Base-by-base conservation (phyloP, 2,113 vertebrate genomes). In the Hemicordylus capensis region DNA sequence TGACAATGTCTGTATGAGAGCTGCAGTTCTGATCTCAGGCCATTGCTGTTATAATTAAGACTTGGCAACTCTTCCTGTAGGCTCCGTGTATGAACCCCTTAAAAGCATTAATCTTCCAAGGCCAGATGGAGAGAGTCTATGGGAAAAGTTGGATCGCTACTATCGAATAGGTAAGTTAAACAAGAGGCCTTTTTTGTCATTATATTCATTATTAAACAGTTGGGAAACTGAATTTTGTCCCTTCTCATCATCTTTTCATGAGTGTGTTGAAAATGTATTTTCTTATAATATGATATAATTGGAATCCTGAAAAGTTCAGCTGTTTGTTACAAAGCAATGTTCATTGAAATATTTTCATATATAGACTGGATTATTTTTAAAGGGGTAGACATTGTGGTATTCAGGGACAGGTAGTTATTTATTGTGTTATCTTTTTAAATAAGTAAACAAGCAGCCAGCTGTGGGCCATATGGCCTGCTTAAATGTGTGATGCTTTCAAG, bases 61-160 rank as follows among this genome's bases (percentile, higher is more conserved):
- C 61, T 3, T 48, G 81, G 15, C 44, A 4, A 69, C 79, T 88
- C 10, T 90, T 85, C 89, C 90, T 88, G 92, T 93, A 99, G 98
- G 96, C 80, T 99, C 99, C 82, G 98, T 99, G 91, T 99, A 99
- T 96, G 99, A 99, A 95, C 98, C 98, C 56, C 96, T 99, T 77
- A 98, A 98, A 95, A 96, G 97, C 96, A 95, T 97, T 96, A 86
- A 96, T 76, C 94, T 97, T 89, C 95, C 93, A 93, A 95, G 96
- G 95, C 85, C 96, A 76, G 97, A 98, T 51, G 96, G 96, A 83
- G 98, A 97, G 91, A 98, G 96, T 31, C 87, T 98, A 1, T 99
- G 98, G 98, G 98, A 99, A 90, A 99, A 98, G 90, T 93, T 99
- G 91, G 98, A 99, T 91, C 96, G 95, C 91, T 98, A 98, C 94